Conservation (phyloP, 2,113 vertebrate species). For the Corythaixoides concolor region DNA sequence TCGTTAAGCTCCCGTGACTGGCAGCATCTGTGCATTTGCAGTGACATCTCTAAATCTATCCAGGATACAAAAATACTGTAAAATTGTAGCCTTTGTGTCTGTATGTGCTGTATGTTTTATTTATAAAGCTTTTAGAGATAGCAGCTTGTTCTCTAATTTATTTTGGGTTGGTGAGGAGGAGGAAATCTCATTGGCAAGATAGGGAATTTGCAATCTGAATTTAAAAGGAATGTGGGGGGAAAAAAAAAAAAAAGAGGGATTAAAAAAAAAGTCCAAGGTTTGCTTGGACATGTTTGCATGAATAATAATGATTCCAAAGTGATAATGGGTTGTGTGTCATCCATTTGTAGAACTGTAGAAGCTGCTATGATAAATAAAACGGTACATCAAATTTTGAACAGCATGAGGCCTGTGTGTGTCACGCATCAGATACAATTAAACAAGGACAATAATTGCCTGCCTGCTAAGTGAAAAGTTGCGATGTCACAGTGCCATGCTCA, state of each 20-base stretch:
- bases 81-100: conserved; percentile 54
- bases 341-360: conserved; percentile 53
- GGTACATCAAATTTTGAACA: conserved; percentile 33
- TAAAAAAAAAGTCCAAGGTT: conserved; percentile 9
- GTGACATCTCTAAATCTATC: conserved; percentile 38
- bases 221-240: neutral
- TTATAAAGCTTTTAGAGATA: conserved; percentile 66
- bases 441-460: conserved; percentile 20
- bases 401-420: neutral
- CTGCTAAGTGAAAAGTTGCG: conserved; percentile 3
- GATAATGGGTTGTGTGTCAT: conserved; percentile 47
- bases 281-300: conserved; percentile 16
- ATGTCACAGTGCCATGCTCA: neutral
- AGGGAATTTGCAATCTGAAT: conserved; percentile 48
- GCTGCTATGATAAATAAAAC: conserved; percentile 46
- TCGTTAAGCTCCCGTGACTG: conserved; percentile 25
- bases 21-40: conserved; percentile 27
- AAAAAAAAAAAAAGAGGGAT: neutral
- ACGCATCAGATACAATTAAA: conserved; percentile 53
- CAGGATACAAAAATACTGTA: conserved; percentile 34
- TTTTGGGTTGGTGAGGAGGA: conserved; percentile 57
- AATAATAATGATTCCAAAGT: conserved; percentile 57
- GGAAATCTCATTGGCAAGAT: conserved; percentile 59
- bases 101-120: conserved; percentile 48
- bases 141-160: conserved; percentile 63